Percentiles rank a stretch among this genome's conserved stretches.
Evolutionary conservation across 1,140 invertebrate species (phyloP).

Genomic region (Diachasmimorpha longicaudata): DNA sequence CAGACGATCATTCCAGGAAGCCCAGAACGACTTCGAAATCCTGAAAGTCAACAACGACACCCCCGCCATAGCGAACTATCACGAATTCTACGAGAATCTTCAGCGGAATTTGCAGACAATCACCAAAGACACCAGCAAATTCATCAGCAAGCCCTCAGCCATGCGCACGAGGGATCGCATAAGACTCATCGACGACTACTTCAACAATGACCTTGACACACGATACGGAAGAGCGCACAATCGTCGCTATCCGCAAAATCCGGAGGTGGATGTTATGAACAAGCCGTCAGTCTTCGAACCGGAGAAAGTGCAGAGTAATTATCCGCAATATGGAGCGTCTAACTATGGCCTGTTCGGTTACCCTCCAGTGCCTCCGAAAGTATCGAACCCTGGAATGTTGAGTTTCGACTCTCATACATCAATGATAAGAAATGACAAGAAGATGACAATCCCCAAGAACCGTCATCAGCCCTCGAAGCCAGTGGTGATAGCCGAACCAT

Average conservation of each 20-base stretch:
- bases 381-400: constrained; percentile 9
- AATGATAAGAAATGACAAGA: neutral
- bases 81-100: constrained; percentile 47
- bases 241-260: constrained; percentile 4
- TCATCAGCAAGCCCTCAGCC: neutral
- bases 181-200: constrained; percentile 35
- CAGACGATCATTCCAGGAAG: constrained; percentile 45
- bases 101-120: constrained; percentile 28
- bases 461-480: constrained; percentile 34
- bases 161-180: constrained; percentile 16
- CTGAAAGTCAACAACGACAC: constrained; percentile 56
- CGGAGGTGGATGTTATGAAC: constrained; percentile 17
- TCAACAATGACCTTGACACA: constrained; percentile 30
- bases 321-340: constrained; percentile 29
- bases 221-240: neutral
- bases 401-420: neutral
- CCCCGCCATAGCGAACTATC: constrained; percentile 53
- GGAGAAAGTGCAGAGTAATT: constrained; percentile 41
- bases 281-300: constrained; percentile 27
- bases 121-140: neutral
- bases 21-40: constrained; percentile 53
- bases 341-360: constrained; percentile 34
- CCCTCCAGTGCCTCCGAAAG: constrained; percentile 5
- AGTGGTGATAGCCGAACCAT: constrained; percentile 45
- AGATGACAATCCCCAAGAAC: neutral